A percentile compares a stretch with the other conserved stretches of the same genome.
phyloP scores from a whole-genome alignment of 2,888 invertebrate species.

The Clusia tigrina region DNA sequence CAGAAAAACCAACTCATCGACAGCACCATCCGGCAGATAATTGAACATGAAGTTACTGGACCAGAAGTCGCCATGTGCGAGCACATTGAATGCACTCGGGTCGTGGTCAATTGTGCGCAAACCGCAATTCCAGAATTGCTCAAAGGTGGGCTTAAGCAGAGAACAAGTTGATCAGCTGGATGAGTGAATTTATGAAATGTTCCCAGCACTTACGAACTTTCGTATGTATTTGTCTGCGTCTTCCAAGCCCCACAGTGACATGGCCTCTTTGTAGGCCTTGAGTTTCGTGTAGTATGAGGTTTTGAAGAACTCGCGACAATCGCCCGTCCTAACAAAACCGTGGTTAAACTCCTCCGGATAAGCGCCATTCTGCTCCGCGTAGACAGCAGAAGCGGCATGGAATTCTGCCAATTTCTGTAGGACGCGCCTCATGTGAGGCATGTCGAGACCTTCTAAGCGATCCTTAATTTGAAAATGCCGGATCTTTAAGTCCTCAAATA shows the following conservation, averaged over 20 bases:
- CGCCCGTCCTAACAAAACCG: constrained; percentile 36
- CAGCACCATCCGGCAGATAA: constrained; percentile 39
- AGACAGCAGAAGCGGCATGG: constrained; percentile 58
- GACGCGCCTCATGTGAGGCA: constrained; percentile 47
- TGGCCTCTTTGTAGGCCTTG: constrained; percentile 39
- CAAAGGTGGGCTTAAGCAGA: constrained; percentile 40
- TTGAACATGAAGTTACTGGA: constrained; percentile 57
- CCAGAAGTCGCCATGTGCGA: constrained; percentile 60
- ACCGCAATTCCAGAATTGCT: constrained; percentile 43
- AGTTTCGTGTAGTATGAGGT: no score
- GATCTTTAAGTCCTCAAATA: constrained; percentile 53
- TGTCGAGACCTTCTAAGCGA: constrained; percentile 52
- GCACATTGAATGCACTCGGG: constrained; percentile 46
- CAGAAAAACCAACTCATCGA: constrained; percentile 48
- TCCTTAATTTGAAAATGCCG: constrained; percentile 48
- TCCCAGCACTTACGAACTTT: constrained; percentile 41
- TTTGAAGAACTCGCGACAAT: constrained; percentile 8
- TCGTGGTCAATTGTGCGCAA: constrained; percentile 31
- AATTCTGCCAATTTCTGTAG: constrained; percentile 54
- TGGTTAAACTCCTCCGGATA: constrained; percentile 41
- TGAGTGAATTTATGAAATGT: neutral
- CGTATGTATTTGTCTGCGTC: constrained; percentile 44
- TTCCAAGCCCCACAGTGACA: constrained; percentile 46
- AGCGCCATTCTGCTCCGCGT: constrained; percentile 47
- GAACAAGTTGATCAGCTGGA: no score